Evolutionary conservation across 2,113 vertebrate genomes (phyloP).

Genomic region (Aspiorhynchus laticeps): DNA sequence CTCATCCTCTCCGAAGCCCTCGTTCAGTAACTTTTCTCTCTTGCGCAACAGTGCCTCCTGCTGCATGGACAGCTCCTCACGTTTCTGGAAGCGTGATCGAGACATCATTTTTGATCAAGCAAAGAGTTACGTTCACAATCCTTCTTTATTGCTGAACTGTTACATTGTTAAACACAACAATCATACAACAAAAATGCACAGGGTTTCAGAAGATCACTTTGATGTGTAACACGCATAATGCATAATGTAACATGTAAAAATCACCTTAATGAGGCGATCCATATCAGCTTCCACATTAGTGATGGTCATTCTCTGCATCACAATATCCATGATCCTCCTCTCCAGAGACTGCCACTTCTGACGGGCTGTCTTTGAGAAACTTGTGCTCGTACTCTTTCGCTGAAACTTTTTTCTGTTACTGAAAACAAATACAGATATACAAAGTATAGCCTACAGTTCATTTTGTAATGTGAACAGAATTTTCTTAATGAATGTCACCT

Average conservation of each 20-base stretch:
- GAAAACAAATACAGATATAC: background rate
- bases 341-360: constrained; percentile 96
- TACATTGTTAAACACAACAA: background rate
- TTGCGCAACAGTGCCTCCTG: constrained; percentile 88
- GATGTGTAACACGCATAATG: background rate
- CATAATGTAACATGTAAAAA: background rate
- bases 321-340: constrained; percentile 87
- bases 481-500: background rate
- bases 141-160: background rate
- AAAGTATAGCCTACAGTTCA: background rate
- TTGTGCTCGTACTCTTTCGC: constrained; percentile 81
- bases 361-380: constrained; percentile 86
- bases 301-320: constrained; percentile 97
- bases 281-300: constrained; percentile 93
- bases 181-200: background rate
- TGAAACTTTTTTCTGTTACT: constrained; percentile 86
- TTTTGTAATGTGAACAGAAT: background rate
- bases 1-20: constrained; percentile 83
- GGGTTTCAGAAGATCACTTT: background rate
- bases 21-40: constrained; percentile 80
- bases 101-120: background rate
- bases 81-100: constrained; percentile 80
- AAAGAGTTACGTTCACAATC: background rate
- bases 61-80: constrained; percentile 90
- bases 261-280: constrained; percentile 94